Evolutionary conservation across 2,888 invertebrate genomes (phyloP).

Genomic region (Leucozona laternaria): DNA sequence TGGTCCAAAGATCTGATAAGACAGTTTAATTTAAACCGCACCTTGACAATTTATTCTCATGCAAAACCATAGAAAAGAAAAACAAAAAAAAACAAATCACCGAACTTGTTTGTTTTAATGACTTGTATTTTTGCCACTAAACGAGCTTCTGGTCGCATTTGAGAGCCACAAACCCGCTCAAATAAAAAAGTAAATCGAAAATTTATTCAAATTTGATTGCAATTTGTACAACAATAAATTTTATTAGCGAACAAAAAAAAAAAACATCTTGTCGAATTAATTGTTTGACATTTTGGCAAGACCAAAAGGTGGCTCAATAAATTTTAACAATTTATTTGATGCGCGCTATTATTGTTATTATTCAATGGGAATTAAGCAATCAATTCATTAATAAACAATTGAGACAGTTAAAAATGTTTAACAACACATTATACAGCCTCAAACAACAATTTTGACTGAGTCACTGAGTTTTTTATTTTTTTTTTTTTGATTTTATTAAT

Average conservation of each 20-base stretch:
- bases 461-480: constrained; percentile 32
- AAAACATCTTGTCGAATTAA: constrained; percentile 44
- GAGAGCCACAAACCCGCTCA: neutral
- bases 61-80: neutral
- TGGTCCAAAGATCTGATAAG: constrained; percentile 38
- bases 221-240: constrained; percentile 28
- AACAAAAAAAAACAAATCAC: neutral
- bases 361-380: constrained; percentile 55
- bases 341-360: constrained; percentile 1
- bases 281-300: constrained; percentile 46
- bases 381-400: constrained; percentile 60
- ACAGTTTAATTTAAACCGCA: constrained; percentile 24
- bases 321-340: constrained; percentile 15
- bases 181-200: constrained; percentile 23
- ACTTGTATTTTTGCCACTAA: constrained; percentile 23
- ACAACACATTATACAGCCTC: neutral
- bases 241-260: constrained; percentile 6
- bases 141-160: constrained; percentile 52
- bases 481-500: neutral
- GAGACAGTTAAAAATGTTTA: constrained; percentile 41
- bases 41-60: constrained; percentile 10
- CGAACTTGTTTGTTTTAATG: constrained; percentile 42
- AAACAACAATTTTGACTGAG: constrained; percentile 28
- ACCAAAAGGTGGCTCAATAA: neutral
- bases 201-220: constrained; percentile 61